A percentile compares a stretch with the other conserved stretches of the same genome.
Evolutionary conservation across 2,888 invertebrate species (phyloP).

Genomic region (Therioaphis trifolii): DNA sequence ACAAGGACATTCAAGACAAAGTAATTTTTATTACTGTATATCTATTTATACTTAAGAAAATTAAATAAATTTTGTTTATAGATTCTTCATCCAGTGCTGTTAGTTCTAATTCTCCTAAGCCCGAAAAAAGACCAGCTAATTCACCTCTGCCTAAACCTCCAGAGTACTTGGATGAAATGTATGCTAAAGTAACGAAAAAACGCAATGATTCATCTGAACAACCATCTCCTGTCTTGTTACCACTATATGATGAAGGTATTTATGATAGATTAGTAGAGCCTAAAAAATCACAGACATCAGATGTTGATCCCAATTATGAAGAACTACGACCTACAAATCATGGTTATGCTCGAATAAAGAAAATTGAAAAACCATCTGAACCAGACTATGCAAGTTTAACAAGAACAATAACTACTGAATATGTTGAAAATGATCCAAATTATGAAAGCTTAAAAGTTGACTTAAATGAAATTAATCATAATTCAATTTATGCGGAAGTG

Average conservation of each 20-base stretch:
- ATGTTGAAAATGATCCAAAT: constrained; percentile 57
- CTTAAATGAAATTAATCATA: constrained; percentile 59
- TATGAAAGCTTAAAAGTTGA: constrained; percentile 60
- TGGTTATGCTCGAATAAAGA: constrained; percentile 72
- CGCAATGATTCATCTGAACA: constrained; percentile 66
- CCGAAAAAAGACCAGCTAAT: constrained; percentile 89
- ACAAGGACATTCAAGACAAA: constrained; percentile 56
- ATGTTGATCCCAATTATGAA: constrained; percentile 82
- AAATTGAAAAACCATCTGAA: constrained; percentile 64
- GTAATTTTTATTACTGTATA: constrained; percentile 17
- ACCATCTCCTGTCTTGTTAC: constrained; percentile 2
- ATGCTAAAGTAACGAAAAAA: constrained; percentile 86
- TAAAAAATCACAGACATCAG: constrained; percentile 58
- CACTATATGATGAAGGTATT: constrained; percentile 37
- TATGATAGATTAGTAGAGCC: constrained; percentile 61
- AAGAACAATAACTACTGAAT: constrained; percentile 44
- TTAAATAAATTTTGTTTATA: constrained; percentile 66
- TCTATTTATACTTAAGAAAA: background rate
- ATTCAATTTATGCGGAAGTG: constrained; percentile 60
- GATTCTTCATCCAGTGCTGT: constrained; percentile 81
- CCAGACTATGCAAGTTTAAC: constrained; percentile 67
- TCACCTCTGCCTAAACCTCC: constrained; percentile 88
- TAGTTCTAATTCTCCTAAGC: constrained; percentile 86
- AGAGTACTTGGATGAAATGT: constrained; percentile 82
- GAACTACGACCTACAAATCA: constrained; percentile 72